Conservation (phyloP, 1,140 invertebrate species). For the Pseudomyrmex flavicornis region DNA sequence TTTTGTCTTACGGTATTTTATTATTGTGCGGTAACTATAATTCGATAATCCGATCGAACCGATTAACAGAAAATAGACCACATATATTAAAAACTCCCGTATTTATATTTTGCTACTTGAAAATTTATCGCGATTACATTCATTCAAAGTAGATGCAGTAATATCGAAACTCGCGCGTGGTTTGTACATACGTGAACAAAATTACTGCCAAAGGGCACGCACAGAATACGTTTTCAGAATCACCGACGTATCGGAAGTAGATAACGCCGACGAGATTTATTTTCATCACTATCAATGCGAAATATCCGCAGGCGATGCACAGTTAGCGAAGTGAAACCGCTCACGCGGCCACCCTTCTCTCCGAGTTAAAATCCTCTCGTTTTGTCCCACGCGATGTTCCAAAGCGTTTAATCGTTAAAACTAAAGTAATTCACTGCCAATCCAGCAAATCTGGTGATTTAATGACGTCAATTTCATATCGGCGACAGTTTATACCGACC, state of each 20-base stretch:
- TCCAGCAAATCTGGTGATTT: slow-evolving; percentile 50
- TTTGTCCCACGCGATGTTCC: slow-evolving; percentile 40
- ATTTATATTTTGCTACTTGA: slow-evolving; percentile 26
- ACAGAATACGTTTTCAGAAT: slow-evolving; percentile 54
- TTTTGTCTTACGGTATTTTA: slow-evolving; percentile 5
- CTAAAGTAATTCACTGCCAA: slow-evolving; percentile 62
- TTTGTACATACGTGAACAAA: slow-evolving; percentile 11
- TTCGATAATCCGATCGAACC: slow-evolving; percentile 6
- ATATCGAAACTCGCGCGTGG: slow-evolving; percentile 29
- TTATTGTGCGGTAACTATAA: slow-evolving; percentile 20
- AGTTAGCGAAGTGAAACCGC: slow-evolving; percentile 57
- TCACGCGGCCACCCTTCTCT: background rate
- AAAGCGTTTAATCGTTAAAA: slow-evolving; percentile 56
- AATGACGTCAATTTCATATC: slow-evolving; percentile 55
- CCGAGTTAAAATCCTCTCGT: slow-evolving; percentile 32
- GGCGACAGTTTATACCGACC: slow-evolving; percentile 50
- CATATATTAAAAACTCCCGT: background rate
- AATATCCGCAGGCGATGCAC: slow-evolving; percentile 46
- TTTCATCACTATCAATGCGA: slow-evolving; percentile 62
- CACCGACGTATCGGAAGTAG: slow-evolving; percentile 59
- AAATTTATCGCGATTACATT: slow-evolving; percentile 40
- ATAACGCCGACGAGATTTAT: slow-evolving; percentile 59
- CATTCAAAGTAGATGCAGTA: slow-evolving; percentile 48
- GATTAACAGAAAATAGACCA: slow-evolving; percentile 16
- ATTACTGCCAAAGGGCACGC: slow-evolving; percentile 59